Base-by-base conservation (phyloP, 2,888 invertebrate genomes). In the Tetragonula carbonaria region DNA sequence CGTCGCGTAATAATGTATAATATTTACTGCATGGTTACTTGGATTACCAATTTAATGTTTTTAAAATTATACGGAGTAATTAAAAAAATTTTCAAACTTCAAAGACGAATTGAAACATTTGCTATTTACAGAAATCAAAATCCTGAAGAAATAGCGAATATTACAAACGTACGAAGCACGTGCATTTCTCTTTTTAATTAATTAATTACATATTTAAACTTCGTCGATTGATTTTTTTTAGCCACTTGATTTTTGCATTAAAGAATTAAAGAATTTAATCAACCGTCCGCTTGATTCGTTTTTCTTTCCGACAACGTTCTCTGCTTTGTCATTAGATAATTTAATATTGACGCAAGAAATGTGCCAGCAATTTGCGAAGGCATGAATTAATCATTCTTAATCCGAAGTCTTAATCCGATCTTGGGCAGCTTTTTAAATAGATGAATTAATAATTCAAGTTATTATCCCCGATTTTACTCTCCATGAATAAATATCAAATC, bases 381-480 rank as follows among this genome's bases (percentile, higher is more conserved):
- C 14, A 68, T 67, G 82, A 78, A 84, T 78, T 78, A 82, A 51
- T 68, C 23, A 84, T 78, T 75, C 53, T 74, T 65, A 70, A 79
- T 76, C 53, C 53, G 6, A 1, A 50, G 51, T 63, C 50, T 33
- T 23, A 23, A 23, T 23, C 23, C 59, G 5, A 75, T 63, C 53
- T 50, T 33, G 59, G 8, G 14, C 2, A 51, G 23, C 23, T 72
- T 59, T 33, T n/a, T n/a, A 59, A 59, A 21, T n/a, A 59, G n/a
- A 59, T 14, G n/a, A 14, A 13, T n/a, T 53, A 76, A 65, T 59
- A 57, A 62, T 33, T 59, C 21, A 23, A 28, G 0, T 14, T 16
- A n/a, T 14, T 18, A 38, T n/a, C 23, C 16, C 8, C 4, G 18
- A 21, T 28, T 55, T 50, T 53, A 14, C 11, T 28, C 4, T 14